These are phyloP conservation scores for Umimayanthus kanabou DNA, from an alignment of 92 coral and sea anemone species.

Conservation along the genomic window DNA sequence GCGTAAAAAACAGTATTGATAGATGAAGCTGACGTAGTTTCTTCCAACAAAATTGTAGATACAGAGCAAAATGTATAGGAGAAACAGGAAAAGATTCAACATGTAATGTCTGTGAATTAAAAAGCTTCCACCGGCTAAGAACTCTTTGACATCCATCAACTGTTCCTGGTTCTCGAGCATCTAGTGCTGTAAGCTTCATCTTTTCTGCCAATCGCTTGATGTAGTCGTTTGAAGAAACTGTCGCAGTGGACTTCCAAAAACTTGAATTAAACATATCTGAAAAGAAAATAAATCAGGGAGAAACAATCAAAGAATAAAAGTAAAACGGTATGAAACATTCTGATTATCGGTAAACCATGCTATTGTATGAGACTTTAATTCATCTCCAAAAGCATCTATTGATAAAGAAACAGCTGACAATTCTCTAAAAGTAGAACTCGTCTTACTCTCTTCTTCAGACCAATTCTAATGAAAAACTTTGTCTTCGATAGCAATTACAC, in stretches of 20 bases:
- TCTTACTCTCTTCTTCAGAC: slow-evolving; percentile 49
- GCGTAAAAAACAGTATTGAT: slow-evolving; percentile 41
- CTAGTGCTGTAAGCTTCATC: slow-evolving; percentile 44
- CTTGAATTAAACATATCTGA: slow-evolving; percentile 15
- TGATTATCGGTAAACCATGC: slow-evolving; percentile 56
- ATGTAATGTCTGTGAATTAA: slow-evolving; percentile 31
- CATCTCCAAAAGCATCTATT: slow-evolving; percentile 38
- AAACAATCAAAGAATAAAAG: slow-evolving; percentile 11
- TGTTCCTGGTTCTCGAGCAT: slow-evolving; percentile 43
- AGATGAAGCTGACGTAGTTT: slow-evolving; percentile 40
- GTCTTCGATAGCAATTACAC: slow-evolving; percentile 50
- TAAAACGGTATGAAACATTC: background rate
- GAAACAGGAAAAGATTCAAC: slow-evolving; percentile 42
- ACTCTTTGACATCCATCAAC: slow-evolving; percentile 43
- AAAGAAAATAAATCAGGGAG: slow-evolving; percentile 11
- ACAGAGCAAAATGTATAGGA: slow-evolving; percentile 42
- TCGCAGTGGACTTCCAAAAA: slow-evolving; percentile 32
- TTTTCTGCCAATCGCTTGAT: slow-evolving; percentile 17
- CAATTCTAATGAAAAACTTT: slow-evolving; percentile 66
- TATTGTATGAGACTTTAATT: slow-evolving; percentile 37
- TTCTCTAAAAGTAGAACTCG: slow-evolving; percentile 61
- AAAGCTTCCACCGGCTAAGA: slow-evolving; percentile 38
- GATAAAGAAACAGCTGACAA: slow-evolving; percentile 55
- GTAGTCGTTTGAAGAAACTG: background rate
- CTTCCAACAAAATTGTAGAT: slow-evolving; percentile 44